These are phyloP conservation scores for Alethe castanea DNA, from an alignment of 2,113 vertebrate species.

Conservation along the genomic window DNA sequence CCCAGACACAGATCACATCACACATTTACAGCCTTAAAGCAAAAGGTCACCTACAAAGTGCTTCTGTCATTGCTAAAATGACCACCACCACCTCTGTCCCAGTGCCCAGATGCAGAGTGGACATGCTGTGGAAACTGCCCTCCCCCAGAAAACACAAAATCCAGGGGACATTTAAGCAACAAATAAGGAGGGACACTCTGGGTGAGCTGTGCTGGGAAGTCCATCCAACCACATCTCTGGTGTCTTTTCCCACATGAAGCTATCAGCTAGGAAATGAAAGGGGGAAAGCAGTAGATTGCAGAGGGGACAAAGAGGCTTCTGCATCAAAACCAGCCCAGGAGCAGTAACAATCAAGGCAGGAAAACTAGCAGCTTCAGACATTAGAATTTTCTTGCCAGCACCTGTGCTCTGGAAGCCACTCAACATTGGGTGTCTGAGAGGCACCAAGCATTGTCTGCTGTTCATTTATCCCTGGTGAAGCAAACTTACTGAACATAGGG, in stretches of 20 bases:
- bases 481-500: not conserved
- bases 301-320: not conserved
- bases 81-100: fast-evolving
- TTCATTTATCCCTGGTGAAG: not conserved
- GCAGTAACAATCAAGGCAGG: not conserved
- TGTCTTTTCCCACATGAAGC: not conserved
- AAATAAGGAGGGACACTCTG: not conserved
- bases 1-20: not conserved
- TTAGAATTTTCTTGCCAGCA: not conserved
- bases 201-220: not conserved
- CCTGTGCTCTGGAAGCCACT: not conserved
- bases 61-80: not conserved
- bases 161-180: not conserved
- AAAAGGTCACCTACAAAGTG: not conserved
- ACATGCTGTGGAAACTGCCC: fast-evolving
- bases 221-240: fast-evolving
- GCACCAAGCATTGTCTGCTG: not conserved
- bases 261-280: not conserved
- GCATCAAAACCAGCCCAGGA: not conserved
- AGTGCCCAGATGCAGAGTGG: not conserved
- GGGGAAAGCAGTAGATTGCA: not conserved
- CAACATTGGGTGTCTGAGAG: fast-evolving
- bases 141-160: not conserved
- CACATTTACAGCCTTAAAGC: not conserved
- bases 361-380: not conserved